Evolutionary conservation across 2,888 invertebrate genomes (phyloP).

Genomic region (Dascillus cervinus): DNA sequence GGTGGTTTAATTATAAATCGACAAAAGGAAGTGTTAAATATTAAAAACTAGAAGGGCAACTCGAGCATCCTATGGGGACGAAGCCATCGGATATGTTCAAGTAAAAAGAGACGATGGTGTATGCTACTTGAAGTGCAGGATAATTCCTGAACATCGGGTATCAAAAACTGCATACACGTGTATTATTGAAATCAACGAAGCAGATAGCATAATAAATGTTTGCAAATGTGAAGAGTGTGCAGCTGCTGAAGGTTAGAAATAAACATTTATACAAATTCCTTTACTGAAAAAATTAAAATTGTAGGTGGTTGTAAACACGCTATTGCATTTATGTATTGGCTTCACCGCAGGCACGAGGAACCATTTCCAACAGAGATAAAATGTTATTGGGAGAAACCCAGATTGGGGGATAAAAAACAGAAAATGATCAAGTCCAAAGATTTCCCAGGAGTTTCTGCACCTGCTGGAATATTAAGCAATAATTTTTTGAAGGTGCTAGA

Average conservation of each 20-base stretch:
- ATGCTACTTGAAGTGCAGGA: constrained; percentile 6
- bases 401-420: constrained; percentile 1
- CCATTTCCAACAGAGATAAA: constrained; percentile 3
- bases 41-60: too few species aligned
- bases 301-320: constrained; percentile 8
- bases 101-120: constrained; percentile 3
- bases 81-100: constrained; percentile 11
- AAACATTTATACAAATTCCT: too few species aligned
- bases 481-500: too few species aligned
- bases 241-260: constrained; percentile 8
- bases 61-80: constrained; percentile 13
- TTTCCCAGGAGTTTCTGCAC: too few species aligned
- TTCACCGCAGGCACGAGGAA: constrained; percentile 9
- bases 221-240: constrained; percentile 11
- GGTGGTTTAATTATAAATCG: too few species aligned
- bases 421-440: too few species aligned
- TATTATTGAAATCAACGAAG: constrained; percentile 7
- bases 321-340: constrained; percentile 7
- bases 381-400: constrained; percentile 6
- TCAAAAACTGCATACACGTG: constrained; percentile 5
- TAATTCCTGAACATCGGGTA: constrained; percentile 9
- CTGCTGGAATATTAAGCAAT: too few species aligned
- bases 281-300: background rate
- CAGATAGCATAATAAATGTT: constrained; percentile 3
- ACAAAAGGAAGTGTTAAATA: too few species aligned